A percentile compares a stretch with the other conserved stretches of the same genome.
These are phyloP conservation scores for Anarrhichthys ocellatus DNA, from an alignment of 2,113 vertebrate genomes.

Conservation along the genomic window DNA sequence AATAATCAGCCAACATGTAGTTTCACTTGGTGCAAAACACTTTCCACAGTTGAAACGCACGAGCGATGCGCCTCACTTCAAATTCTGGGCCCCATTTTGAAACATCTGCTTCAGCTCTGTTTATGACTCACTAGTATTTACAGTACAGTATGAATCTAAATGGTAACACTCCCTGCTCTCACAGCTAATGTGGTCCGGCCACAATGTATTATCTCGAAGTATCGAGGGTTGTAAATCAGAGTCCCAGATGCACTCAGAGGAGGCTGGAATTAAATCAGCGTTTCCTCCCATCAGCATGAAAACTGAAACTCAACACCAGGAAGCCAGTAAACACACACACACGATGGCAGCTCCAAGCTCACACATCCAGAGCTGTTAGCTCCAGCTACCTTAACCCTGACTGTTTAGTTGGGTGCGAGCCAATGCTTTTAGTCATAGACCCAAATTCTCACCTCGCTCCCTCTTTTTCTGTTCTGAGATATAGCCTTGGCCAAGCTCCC, in stretches of 20 bases:
- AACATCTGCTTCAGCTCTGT: constrained; percentile 50
- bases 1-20: neutral
- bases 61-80: neutral
- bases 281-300: constrained; percentile 72
- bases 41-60: constrained; percentile 9
- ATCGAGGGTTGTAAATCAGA: constrained; percentile 68
- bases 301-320: constrained; percentile 65
- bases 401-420: constrained; percentile 58
- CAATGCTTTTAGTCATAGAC: constrained; percentile 71
- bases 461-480: constrained; percentile 56
- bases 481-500: constrained; percentile 71
- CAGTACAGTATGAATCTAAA: constrained; percentile 20
- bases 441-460: constrained; percentile 73
- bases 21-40: constrained; percentile 3
- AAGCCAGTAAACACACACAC: constrained; percentile 47
- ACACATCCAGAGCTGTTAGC: constrained; percentile 57
- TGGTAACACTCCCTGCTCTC: constrained; percentile 41
- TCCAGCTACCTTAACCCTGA: constrained; percentile 59
- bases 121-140: constrained; percentile 41
- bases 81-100: neutral
- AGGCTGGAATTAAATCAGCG: constrained; percentile 75
- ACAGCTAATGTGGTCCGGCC: constrained; percentile 53
- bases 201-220: constrained; percentile 58
- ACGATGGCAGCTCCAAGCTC: constrained; percentile 35
- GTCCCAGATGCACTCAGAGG: constrained; percentile 43